Percentiles rank a stretch among this genome's conserved stretches.
phyloP scores from a whole-genome alignment of 64 coral and sea anemone species.

The Porites australiensis region DNA sequence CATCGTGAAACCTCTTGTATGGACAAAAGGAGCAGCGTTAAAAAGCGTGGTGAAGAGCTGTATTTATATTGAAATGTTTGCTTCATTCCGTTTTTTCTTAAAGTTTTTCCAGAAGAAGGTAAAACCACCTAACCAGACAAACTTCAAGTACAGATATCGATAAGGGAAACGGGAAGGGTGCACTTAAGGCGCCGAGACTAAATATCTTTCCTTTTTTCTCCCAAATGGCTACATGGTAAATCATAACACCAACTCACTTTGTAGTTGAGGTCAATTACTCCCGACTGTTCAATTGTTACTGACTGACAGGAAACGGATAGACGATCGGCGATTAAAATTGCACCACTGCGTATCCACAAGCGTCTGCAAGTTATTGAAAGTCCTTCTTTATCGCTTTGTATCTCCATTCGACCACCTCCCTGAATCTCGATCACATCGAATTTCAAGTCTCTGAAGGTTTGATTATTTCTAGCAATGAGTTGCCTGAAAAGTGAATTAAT shows the following conservation, averaged over 20 bases:
- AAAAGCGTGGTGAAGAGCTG: too few relatives aligned
- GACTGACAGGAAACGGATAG: constrained; percentile 65
- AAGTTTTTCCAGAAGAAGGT: too few relatives aligned
- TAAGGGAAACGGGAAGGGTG: too few relatives aligned
- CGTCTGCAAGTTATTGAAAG: constrained; percentile 78
- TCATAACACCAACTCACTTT: constrained; percentile 50
- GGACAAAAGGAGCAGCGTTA: too few relatives aligned
- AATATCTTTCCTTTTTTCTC: too few relatives aligned
- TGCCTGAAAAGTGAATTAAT: constrained; percentile 47
- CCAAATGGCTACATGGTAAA: too few relatives aligned
- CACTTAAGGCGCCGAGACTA: too few relatives aligned
- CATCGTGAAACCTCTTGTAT: too few relatives aligned
- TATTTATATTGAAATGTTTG: too few relatives aligned
- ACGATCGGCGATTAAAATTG: constrained; percentile 71
- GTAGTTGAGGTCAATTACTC: constrained; percentile 85
- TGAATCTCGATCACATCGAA: constrained; percentile 84
- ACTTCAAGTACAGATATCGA: too few relatives aligned
- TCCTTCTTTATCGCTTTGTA: constrained; percentile 88
- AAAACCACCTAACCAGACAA: too few relatives aligned
- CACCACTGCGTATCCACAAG: constrained; percentile 86
- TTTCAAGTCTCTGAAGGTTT: constrained; percentile 63
- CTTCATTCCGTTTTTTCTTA: too few relatives aligned
- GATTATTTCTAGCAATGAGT: constrained; percentile 83
- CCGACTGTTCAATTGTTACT: constrained; percentile 93
- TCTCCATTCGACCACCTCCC: constrained; percentile 90